Percentiles rank a stretch among this genome's conserved stretches.
Evolutionary conservation across 2,888 invertebrate genomes (phyloP).

Genomic region (Brenthis daphne): DNA sequence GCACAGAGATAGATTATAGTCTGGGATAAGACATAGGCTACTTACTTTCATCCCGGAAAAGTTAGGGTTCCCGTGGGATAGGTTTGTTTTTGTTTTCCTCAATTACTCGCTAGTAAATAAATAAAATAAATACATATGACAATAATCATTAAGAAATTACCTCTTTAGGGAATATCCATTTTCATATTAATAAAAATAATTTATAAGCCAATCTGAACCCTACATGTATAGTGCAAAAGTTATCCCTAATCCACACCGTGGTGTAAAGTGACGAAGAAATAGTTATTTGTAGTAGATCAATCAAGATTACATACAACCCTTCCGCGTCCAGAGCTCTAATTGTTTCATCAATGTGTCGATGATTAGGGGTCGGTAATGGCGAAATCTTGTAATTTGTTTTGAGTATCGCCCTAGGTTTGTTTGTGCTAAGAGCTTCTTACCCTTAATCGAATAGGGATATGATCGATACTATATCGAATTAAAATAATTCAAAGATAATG

Average conservation of each 20-base stretch:
- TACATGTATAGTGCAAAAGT: conserved; percentile 1
- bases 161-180: too few relatives aligned
- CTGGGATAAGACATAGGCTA: too few relatives aligned
- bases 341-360: conserved; percentile 74
- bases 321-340: conserved; percentile 51
- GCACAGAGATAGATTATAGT: too few relatives aligned
- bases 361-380: conserved; percentile 63
- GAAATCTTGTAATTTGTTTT: conserved; percentile 48
- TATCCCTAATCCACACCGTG: conserved; percentile 23
- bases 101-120: too few relatives aligned
- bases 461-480: too few relatives aligned
- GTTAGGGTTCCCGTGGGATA: too few relatives aligned
- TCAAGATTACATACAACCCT: conserved; percentile 76
- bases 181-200: too few relatives aligned
- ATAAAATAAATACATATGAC: too few relatives aligned
- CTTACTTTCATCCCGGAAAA: too few relatives aligned
- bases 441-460: not conserved
- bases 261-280: conserved; percentile 47
- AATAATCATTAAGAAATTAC: too few relatives aligned
- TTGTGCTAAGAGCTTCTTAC: not conserved
- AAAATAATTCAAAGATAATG: too few relatives aligned
- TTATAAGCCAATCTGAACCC: not conserved
- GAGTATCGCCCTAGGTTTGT: conserved; percentile 15
- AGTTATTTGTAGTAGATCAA: conserved; percentile 77
- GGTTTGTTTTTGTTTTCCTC: too few relatives aligned